phyloP scores from a whole-genome alignment of 2,888 invertebrate genomes.

The Chrysolina oricalcia region DNA sequence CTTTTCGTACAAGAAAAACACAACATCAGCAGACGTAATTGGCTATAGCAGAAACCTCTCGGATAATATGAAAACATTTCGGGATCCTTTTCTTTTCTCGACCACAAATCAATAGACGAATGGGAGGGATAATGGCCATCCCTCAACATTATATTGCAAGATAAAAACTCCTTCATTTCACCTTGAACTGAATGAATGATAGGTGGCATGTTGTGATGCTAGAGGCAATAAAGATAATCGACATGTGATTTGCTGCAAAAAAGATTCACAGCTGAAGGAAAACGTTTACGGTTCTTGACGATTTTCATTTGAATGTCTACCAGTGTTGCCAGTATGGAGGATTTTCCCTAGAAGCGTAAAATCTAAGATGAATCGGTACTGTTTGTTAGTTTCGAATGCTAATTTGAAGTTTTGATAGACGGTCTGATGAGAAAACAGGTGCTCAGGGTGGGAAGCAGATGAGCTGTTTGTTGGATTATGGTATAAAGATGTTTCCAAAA shows the following conservation, averaged over 20 bases:
- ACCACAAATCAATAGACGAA: conserved; percentile 20
- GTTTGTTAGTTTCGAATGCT: too few relatives aligned
- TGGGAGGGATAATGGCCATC: conserved; percentile 6
- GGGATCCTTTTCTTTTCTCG: not conserved
- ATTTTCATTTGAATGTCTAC: not conserved
- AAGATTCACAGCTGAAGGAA: not conserved
- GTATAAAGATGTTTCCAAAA: too few relatives aligned
- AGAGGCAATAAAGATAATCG: not conserved
- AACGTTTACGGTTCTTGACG: not conserved
- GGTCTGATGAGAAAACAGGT: too few relatives aligned
- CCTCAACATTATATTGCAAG: not conserved
- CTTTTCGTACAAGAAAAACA: conserved; percentile 13
- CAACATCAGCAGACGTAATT: conserved; percentile 19
- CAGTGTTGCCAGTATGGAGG: too few relatives aligned
- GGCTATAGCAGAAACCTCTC: not conserved
- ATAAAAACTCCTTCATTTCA: conserved; percentile 7
- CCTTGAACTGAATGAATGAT: conserved; percentile 1
- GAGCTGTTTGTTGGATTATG: too few relatives aligned
- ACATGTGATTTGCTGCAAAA: not conserved
- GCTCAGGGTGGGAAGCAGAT: too few relatives aligned
- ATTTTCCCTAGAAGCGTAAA: too few relatives aligned
- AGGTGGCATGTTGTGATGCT: not conserved
- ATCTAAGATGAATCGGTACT: too few relatives aligned
- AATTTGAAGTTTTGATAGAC: too few relatives aligned
- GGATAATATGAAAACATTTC: conserved; percentile 17